A percentile compares a stretch with the other conserved stretches of the same genome.
These are phyloP conservation scores for Lasaia peninsularis DNA, from an alignment of 1,140 invertebrate species.

Conservation along the genomic window DNA sequence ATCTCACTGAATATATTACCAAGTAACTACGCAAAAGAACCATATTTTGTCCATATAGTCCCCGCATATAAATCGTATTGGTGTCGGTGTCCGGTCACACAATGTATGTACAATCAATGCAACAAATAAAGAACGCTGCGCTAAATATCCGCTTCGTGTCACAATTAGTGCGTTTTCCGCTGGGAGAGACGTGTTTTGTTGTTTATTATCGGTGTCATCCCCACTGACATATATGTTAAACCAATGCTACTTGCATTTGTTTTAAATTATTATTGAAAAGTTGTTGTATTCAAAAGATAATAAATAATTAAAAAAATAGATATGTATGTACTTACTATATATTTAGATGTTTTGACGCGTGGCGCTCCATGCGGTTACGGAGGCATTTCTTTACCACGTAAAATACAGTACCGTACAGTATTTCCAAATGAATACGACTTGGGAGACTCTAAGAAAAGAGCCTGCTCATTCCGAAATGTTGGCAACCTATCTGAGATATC, in stretches of 20 bases:
- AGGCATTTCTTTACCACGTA: too few species aligned
- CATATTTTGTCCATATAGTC: not conserved
- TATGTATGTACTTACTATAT: too few species aligned
- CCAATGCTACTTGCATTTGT: not conserved
- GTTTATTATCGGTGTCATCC: slow-evolving; percentile 23
- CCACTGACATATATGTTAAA: not conserved
- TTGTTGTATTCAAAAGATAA: too few species aligned
- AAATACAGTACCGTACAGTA: too few species aligned
- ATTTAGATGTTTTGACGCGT: too few species aligned
- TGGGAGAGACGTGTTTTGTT: slow-evolving; percentile 35
- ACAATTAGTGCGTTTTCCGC: slow-evolving; percentile 47
- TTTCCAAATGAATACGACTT: too few species aligned
- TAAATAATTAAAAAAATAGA: too few species aligned
- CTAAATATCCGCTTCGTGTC: slow-evolving; percentile 41
- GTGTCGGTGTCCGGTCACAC: slow-evolving; percentile 16
- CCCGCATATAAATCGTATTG: not conserved
- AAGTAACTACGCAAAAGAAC: slow-evolving; percentile 1
- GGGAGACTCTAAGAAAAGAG: too few species aligned
- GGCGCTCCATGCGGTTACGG: too few species aligned
- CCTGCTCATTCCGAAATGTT: too few species aligned
- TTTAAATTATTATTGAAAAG: too few species aligned
- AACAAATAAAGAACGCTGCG: slow-evolving; percentile 50
- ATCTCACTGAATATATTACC: not conserved
- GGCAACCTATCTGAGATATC: too few species aligned
- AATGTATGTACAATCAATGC: slow-evolving; percentile 57